These are phyloP conservation scores for Amphipoea lucens DNA, from an alignment of 2,888 invertebrate species.

Conservation along the genomic window DNA sequence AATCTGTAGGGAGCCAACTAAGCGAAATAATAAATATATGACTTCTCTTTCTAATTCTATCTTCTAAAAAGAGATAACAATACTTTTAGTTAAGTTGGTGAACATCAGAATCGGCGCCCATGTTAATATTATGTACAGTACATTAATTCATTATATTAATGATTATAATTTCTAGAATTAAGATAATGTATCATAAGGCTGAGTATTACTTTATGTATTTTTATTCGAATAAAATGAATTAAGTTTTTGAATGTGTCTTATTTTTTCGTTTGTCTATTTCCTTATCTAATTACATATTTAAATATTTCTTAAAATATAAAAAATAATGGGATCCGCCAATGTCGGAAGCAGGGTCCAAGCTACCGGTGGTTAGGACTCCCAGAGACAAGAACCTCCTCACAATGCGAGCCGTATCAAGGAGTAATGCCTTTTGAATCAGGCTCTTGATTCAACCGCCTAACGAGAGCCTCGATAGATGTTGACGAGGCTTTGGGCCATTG, in stretches of 20 bases:
- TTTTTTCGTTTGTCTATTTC: neutral
- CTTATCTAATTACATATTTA: too few species aligned
- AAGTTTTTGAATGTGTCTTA: slow-evolving; percentile 64
- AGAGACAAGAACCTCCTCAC: too few species aligned
- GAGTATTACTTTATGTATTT: slow-evolving; percentile 80
- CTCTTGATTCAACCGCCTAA: too few species aligned
- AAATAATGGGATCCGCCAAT: too few species aligned
- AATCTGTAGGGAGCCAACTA: slow-evolving; percentile 14
- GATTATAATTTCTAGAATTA: slow-evolving; percentile 68
- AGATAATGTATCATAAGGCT: slow-evolving; percentile 79
- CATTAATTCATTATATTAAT: slow-evolving; percentile 76
- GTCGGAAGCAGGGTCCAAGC: too few species aligned
- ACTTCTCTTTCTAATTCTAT: slow-evolving; percentile 1
- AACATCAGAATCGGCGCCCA: neutral
- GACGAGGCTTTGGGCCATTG: too few species aligned
- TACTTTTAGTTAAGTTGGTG: slow-evolving; percentile 14
- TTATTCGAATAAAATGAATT: slow-evolving; percentile 77
- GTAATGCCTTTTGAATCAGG: too few species aligned
- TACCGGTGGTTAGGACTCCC: too few species aligned
- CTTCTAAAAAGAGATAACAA: neutral
- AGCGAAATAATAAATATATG: neutral
- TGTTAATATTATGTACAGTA: slow-evolving; percentile 60
- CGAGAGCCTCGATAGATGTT: too few species aligned
- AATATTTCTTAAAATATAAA: too few species aligned
- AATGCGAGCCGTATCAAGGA: too few species aligned